phyloP scores from a whole-genome alignment of 2,113 vertebrate genomes.

The Nycticryphes semicollaris region DNA sequence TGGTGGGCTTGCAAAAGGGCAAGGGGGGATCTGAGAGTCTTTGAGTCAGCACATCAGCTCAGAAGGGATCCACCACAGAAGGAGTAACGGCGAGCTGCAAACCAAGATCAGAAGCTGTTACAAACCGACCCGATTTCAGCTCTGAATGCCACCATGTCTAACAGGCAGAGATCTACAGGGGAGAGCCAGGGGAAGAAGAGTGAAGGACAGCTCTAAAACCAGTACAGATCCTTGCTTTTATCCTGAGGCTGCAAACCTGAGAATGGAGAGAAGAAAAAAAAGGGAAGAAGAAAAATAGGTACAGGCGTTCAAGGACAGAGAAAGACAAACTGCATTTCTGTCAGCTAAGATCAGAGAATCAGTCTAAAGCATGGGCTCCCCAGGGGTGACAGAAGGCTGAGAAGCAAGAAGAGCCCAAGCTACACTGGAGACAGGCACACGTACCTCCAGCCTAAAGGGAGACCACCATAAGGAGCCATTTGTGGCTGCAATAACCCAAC shows the following conservation, averaged over 20 bases:
- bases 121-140: slow-evolving; percentile 80
- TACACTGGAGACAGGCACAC: not conserved
- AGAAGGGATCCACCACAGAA: slow-evolving; percentile 89
- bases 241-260: slow-evolving; percentile 96
- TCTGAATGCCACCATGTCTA: slow-evolving; percentile 69
- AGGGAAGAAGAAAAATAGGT: slow-evolving; percentile 60
- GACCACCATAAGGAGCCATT: not conserved
- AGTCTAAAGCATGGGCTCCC: not conserved
- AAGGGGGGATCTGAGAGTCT: slow-evolving; percentile 57
- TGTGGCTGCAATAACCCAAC: not conserved
- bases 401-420: not conserved
- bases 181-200: slow-evolving; percentile 66
- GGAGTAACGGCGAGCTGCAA: slow-evolving; percentile 91
- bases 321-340: slow-evolving; percentile 45
- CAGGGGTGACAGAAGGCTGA: not conserved
- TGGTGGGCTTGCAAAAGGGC: slow-evolving; percentile 54
- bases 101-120: slow-evolving; percentile 95
- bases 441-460: not conserved
- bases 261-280: slow-evolving; percentile 67
- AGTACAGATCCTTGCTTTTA: slow-evolving; percentile 97
- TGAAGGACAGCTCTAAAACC: slow-evolving; percentile 88
- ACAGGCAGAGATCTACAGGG: slow-evolving; percentile 78
- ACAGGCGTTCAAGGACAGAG: slow-evolving; percentile 68
- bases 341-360: slow-evolving; percentile 7
- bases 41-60: slow-evolving; percentile 83